Percentiles rank a stretch among this genome's conserved stretches.
These are phyloP conservation scores for Pheosia gnoma DNA, from an alignment of 2,888 invertebrate species.

Conservation along the genomic window DNA sequence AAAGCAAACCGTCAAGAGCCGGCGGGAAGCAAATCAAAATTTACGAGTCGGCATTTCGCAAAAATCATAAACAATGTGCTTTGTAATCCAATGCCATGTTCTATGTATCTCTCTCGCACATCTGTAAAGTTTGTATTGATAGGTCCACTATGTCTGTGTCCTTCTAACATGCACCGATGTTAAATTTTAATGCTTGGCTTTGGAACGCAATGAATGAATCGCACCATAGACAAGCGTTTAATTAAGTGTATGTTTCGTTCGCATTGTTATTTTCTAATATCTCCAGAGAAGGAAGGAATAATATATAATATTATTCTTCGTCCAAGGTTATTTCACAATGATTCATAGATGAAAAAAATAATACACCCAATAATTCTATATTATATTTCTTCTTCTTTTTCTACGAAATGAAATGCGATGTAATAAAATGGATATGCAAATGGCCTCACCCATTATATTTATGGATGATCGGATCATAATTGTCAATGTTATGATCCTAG, in stretches of 20 bases:
- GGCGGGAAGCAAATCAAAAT: slow-evolving; percentile 80
- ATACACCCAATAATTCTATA: no score
- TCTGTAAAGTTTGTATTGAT: background rate
- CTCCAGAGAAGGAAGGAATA: no score
- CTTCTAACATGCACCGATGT: slow-evolving; percentile 10
- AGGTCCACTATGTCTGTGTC: slow-evolving; percentile 13
- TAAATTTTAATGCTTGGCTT: slow-evolving; percentile 1
- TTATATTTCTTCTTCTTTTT: no score
- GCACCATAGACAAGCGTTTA: slow-evolving; percentile 21
- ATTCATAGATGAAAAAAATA: no score
- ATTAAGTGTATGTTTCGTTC: slow-evolving; percentile 6
- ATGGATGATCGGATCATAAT: no score
- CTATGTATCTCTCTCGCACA: slow-evolving; percentile 20
- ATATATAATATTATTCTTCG: no score
- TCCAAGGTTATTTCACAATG: no score
- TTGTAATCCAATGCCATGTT: slow-evolving; percentile 6
- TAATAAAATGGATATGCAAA: no score
- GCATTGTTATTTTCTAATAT: no score
- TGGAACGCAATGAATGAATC: slow-evolving; percentile 7
- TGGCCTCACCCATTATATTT: no score
- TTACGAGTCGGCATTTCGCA: slow-evolving; percentile 58
- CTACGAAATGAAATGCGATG: no score
- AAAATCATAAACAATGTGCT: slow-evolving; percentile 44
- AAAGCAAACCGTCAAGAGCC: slow-evolving; percentile 79
- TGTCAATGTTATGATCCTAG: no score